These are phyloP conservation scores for Volucella inanis DNA, from an alignment of 2,888 invertebrate genomes.

Conservation along the genomic window DNA sequence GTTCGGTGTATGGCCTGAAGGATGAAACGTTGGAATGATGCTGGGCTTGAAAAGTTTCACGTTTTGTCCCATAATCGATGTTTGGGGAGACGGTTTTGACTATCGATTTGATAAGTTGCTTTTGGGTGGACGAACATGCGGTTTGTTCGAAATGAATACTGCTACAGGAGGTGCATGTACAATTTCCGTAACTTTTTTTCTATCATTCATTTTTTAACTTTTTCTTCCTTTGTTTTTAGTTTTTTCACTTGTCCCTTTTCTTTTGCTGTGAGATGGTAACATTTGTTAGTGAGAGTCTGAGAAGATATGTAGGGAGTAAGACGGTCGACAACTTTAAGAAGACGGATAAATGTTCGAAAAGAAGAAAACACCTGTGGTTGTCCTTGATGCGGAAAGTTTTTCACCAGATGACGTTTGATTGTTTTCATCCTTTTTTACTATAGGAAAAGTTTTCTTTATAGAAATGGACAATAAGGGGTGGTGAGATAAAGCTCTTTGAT, in stretches of 20 bases:
- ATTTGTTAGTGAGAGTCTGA: constrained; percentile 51
- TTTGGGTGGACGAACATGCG: constrained; percentile 62
- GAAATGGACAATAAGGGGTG: too few species aligned
- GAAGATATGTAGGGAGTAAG: not conserved
- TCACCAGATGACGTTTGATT: constrained; percentile 61
- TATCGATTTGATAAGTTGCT: constrained; percentile 75
- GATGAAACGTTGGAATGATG: constrained; percentile 31
- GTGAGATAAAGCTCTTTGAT: too few species aligned
- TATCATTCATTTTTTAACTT: not conserved
- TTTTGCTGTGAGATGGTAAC: constrained; percentile 30
- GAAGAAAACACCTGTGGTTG: constrained; percentile 72
- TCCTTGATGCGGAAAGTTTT: constrained; percentile 72
- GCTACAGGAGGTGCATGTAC: constrained; percentile 65
- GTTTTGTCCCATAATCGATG: constrained; percentile 74
- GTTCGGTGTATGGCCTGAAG: constrained; percentile 1
- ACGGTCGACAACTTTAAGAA: constrained; percentile 22
- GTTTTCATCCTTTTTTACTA: constrained; percentile 45
- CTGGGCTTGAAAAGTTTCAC: constrained; percentile 64
- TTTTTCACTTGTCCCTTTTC: not conserved
- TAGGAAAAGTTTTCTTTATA: not conserved
- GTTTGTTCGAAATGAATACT: constrained; percentile 51
- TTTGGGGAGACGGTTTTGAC: constrained; percentile 71
- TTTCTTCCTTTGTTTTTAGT: constrained; percentile 23
- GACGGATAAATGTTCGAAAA: constrained; percentile 66
- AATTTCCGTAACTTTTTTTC: constrained; percentile 38